Evolutionary conservation across 2,113 vertebrate species (phyloP), one percentile per base, ranked within the genome.

Genomic region (Hippocampus comes): DNA sequence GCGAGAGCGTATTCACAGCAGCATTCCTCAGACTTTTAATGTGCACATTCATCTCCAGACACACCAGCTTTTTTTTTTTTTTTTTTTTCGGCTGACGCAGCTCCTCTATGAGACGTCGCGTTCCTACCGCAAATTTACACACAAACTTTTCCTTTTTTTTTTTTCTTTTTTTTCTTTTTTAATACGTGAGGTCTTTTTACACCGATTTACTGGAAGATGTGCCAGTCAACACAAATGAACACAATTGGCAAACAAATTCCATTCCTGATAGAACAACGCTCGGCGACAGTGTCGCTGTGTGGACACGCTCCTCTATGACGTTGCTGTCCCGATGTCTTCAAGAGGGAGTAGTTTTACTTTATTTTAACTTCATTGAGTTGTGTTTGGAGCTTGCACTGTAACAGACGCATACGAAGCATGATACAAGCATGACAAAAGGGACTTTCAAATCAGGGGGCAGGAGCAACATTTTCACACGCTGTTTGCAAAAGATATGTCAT

Each of bases 401-500:
- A 49, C 15, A 20, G 53, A 55, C n/a, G 53, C 11, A 5, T 14
- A 59, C 27, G n/a, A 59, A 27, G 23, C n/a, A n/a, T n/a, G n/a
- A n/a, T n/a, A n/a, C 2, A 59, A 27, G 5, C 77, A 81, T n/a
- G 78, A 87, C 83, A 87, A 84, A 86, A 85, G 81, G 38, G 59
- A 87, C 87, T 85, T 90, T 87, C 49, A 85, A 42, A 53, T 14
- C 20, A 41, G 48, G 70, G 71, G 71, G 25, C 76, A 74, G 86
- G 78, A 55, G 71, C 72, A 61, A 73, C 74, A 38, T 80, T 84
- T 85, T 72, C 9, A 6, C 80, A 56, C 53, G 1, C 9, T 82
- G 78, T 89, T 92, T 91, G 82, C 78, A 82, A 75, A 68, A 82
- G 82, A 88, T 86, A 80, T 15, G 74, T 77, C 78, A 63, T 80